Evolutionary conservation across 2,113 vertebrate species (phyloP).

Genomic region (Morphnarchus princeps): DNA sequence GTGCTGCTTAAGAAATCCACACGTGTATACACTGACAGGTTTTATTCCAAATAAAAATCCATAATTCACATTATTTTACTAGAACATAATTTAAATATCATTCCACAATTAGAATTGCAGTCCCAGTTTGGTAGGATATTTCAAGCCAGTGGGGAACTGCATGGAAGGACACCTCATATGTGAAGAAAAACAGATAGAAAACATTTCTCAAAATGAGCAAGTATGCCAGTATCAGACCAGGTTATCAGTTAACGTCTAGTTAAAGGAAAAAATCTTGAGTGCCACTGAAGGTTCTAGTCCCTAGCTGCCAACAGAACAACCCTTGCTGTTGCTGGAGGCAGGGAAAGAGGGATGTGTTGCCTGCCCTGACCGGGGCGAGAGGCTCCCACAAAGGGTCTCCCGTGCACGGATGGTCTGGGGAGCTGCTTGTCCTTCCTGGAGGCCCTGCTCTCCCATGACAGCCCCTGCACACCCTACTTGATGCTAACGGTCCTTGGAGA

Average conservation of each 20-base stretch:
- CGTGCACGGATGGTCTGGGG: accelerated
- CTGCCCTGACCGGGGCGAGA: accelerated
- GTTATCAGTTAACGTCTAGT: neutral
- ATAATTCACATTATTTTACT: neutral
- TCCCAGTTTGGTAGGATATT: neutral
- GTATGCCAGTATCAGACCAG: neutral
- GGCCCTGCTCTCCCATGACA: accelerated
- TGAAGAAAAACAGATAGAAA: neutral
- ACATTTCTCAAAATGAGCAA: neutral
- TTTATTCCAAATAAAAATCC: neutral
- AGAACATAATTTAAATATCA: neutral
- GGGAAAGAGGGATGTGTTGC: neutral
- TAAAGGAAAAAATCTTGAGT: neutral
- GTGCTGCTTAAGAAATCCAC: neutral
- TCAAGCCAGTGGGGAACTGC: neutral
- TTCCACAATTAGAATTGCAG: neutral
- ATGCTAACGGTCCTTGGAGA: accelerated
- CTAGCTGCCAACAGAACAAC: neutral
- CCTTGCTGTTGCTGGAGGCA: neutral
- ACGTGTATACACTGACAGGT: neutral
- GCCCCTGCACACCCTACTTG: neutral
- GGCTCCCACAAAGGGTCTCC: neutral
- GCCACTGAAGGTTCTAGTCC: accelerated
- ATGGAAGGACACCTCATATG: neutral
- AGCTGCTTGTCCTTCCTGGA: neutral